Evolutionary conservation across 2,113 vertebrate genomes (phyloP).

Genomic region (Diadophis punctatus): DNA sequence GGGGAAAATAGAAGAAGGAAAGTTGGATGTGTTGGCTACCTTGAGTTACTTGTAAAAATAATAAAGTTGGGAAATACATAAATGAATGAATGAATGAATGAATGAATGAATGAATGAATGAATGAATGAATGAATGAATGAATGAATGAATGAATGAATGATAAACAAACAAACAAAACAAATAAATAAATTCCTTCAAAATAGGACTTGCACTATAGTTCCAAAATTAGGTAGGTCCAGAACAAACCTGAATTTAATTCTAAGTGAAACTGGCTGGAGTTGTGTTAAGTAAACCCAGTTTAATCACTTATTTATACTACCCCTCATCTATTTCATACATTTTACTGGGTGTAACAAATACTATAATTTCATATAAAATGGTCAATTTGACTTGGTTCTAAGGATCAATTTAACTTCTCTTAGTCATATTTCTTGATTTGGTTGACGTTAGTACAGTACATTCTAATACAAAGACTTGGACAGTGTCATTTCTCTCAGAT

Average conservation of each 20-base stretch:
- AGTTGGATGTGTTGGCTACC: background rate
- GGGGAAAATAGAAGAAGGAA: background rate
- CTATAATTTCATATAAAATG: background rate
- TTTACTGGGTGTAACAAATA: background rate
- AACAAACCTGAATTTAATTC: background rate
- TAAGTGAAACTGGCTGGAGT: background rate
- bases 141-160: too few relatives aligned
- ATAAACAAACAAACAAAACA: too few relatives aligned
- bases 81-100: too few relatives aligned
- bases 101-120: too few relatives aligned
- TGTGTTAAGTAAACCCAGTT: background rate
- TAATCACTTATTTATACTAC: background rate
- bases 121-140: too few relatives aligned
- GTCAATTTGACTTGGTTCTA: background rate
- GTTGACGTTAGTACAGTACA: constrained; percentile 32
- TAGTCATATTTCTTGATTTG: background rate
- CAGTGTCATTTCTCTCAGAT: constrained; percentile 22
- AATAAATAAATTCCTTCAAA: background rate
- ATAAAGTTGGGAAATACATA: too few relatives aligned
- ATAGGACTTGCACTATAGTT: background rate
- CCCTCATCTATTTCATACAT: background rate
- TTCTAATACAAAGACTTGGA: constrained; percentile 34
- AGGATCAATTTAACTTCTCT: background rate
- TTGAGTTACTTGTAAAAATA: too few relatives aligned
- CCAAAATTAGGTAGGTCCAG: background rate